Base-by-base conservation (phyloP, 2,888 invertebrate species). In the Clostera curtula region DNA sequence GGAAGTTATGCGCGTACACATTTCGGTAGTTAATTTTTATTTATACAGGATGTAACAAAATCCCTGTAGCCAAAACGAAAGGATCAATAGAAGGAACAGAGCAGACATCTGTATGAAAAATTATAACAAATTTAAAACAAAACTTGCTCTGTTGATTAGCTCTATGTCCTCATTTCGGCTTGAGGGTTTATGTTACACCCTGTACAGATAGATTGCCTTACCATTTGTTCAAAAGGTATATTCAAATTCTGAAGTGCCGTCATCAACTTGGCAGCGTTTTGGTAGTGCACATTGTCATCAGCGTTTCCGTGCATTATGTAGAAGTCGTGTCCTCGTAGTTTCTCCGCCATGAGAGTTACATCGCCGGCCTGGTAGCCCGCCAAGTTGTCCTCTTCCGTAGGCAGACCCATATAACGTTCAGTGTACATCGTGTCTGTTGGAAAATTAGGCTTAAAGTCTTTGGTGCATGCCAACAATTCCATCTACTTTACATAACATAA, bases 391-490 rank as follows among this genome's bases (percentile, higher is more conserved):
- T 88, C 86, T 1, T 53, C 57, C 0, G 88, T 90, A 1, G 94
- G 93, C 20, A 91, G 69, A 0, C 95, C 95, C 97, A 98, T 97
- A 70, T 92, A 96, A 5, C 97, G 86, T 64, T 98, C 97, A 0
- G 97, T 96, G 69, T 97, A 98, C 55, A 96, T 93, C 0, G 97
- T 91, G 64, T 97, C 96, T 97, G 52, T 3, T n/a, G n/a, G n/a
- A n/a, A n/a, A n/a, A n/a, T n/a, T n/a, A n/a, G n/a, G n/a, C n/a
- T n/a, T n/a, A n/a, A n/a, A n/a, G n/a, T n/a, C n/a, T n/a, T n/a
- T n/a, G n/a, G n/a, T n/a, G n/a, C n/a, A n/a, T n/a, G n/a, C n/a
- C n/a, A n/a, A n/a, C n/a, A n/a, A n/a, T n/a, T n/a, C n/a, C n/a
- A n/a, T n/a, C n/a, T n/a, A n/a, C n/a, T n/a, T n/a, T n/a, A n/a